Base-by-base conservation (phyloP, 1,140 invertebrate species). In the Aculops lycopersici region DNA sequence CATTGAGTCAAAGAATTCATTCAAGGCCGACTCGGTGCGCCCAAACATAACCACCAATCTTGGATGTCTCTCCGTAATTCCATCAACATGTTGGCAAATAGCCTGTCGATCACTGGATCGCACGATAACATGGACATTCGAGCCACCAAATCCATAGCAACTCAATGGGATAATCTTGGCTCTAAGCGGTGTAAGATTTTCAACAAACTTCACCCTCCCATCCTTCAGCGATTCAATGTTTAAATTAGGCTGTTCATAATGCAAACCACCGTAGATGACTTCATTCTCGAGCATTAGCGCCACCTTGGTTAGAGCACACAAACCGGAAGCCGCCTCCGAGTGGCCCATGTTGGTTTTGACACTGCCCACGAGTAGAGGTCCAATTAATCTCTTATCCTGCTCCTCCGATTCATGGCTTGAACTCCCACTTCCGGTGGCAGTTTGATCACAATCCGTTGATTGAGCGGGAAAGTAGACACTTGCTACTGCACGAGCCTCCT, bases 81-180 rank as follows among this genome's bases (percentile, higher is more conserved):
- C 35, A n/a, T n/a, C n/a, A n/a, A n/a, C n/a, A 17, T 38, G 3
- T 4, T 21, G 35, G 4, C 18, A 17, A 51, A 73, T 74, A 0
- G 68, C 65, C 4, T 38, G 36, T 3, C 12, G 45, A 40, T 15
- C 3, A 52, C 77, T 73, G 1, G 72, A 73, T 49, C 71, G 68
- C 0, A 94, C 58, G 40, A 95, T 60, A 1, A 80, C 58, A 56
- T 94, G 86, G 14, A 77, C 81, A 60, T 95, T 95, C 17, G 83
- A 78, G 38, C 88, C 88, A 41, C 88, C 88, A 60, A 94, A 94
- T 16, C 88, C 88, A 57, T 95, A 95, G 2, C 80, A 90, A 57
- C 92, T 95, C 1, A 95, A 51, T 4, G 68, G 84, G 21, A 78
- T 68, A 17, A 79, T 59, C 13, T 40, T 44, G 15, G 38, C 44